Conservation (phyloP, 2,113 vertebrate species). For the Marmota flaviventris region DNA sequence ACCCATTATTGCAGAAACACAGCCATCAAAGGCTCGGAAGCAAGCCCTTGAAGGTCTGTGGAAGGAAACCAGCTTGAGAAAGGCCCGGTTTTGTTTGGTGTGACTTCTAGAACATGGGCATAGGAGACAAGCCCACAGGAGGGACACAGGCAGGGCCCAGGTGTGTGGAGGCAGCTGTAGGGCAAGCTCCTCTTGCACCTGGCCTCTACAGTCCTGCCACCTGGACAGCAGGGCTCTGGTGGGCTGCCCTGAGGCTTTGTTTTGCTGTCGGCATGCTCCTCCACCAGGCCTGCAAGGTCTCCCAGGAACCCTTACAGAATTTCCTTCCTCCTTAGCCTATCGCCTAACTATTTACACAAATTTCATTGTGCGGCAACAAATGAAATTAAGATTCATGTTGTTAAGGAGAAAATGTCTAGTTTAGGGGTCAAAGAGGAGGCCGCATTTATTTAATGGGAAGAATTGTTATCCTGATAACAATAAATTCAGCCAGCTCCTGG, state of each 20-base stretch:
- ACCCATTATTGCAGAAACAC: background rate
- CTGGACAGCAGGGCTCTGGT: background rate
- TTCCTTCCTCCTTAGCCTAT: background rate
- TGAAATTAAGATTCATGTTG: background rate
- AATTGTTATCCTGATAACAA: no score
- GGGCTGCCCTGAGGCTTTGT: no score
- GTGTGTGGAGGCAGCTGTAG: no score
- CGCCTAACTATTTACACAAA: rapidly evolving
- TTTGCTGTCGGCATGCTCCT: background rate
- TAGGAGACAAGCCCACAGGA: background rate
- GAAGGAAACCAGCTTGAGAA: background rate
- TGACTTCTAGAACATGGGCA: background rate
- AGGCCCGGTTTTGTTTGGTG: background rate
- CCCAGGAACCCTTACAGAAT: background rate
- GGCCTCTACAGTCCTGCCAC: background rate
- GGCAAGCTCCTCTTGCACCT: no score
- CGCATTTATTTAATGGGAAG: no score
- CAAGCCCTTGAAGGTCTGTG: background rate
- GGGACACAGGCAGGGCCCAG: no score
- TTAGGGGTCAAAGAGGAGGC: no score
- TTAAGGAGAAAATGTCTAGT: background rate
- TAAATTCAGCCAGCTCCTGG: no score
- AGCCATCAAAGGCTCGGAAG: background rate
- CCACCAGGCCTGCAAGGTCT: background rate
- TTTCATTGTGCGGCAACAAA: no score